Conservation (phyloP, 2,113 vertebrate species). For the Cyrtonyx montezumae region DNA sequence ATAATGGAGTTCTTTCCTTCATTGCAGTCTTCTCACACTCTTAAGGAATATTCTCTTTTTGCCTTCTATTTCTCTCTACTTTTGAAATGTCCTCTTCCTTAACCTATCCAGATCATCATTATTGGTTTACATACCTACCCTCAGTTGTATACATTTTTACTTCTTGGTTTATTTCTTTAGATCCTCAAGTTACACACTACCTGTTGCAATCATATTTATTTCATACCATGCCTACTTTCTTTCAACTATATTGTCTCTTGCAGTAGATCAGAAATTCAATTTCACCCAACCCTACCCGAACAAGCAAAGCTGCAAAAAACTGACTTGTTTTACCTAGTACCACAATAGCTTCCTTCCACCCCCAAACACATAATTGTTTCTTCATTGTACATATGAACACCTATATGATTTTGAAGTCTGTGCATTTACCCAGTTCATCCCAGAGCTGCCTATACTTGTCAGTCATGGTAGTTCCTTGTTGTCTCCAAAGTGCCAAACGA, state of each 20-base stretch:
- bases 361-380: neutral
- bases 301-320: neutral
- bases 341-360: neutral
- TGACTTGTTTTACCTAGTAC: neutral
- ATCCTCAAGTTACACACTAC: neutral
- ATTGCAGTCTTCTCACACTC: neutral
- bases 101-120: neutral
- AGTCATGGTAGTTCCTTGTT: constrained; percentile 95
- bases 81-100: neutral
- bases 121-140: neutral
- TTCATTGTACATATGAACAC: neutral
- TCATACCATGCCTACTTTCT: neutral
- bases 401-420: constrained; percentile 15
- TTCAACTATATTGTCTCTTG: neutral
- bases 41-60: neutral
- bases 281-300: constrained; percentile 1
- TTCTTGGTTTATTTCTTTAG: neutral
- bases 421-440: constrained; percentile 88
- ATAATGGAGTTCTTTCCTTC: neutral
- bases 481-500: constrained; percentile 90
- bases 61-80: neutral
- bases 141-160: neutral
- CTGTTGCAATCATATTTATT: neutral
- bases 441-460: constrained; percentile 98
- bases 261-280: neutral